Percentiles rank a stretch among this genome's conserved stretches.
Conservation (phyloP, 2,113 vertebrate genomes). For the Acanthisitta chloris region DNA sequence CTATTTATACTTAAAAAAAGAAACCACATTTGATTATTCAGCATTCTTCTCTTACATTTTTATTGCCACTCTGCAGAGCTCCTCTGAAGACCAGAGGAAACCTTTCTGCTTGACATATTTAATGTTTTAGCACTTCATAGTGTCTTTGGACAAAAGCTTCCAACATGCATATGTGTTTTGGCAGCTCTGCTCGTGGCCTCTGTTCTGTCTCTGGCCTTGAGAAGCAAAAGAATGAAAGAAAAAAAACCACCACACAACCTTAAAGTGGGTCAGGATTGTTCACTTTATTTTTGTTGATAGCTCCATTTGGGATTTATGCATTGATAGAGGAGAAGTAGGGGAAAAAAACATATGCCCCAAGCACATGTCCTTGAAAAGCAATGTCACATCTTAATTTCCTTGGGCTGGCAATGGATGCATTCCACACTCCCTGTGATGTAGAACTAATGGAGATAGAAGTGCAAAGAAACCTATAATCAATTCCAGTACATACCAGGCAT, state of each 20-base stretch:
- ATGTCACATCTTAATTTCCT: slow-evolving; percentile 50
- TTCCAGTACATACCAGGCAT: slow-evolving; percentile 13
- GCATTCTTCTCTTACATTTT: slow-evolving; percentile 51
- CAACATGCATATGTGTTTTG: slow-evolving; percentile 52
- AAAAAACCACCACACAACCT: background rate
- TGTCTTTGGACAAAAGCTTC: slow-evolving; percentile 19
- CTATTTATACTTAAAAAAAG: slow-evolving; percentile 25
- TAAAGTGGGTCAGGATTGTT: slow-evolving; percentile 42
- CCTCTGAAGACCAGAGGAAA: slow-evolving; percentile 37
- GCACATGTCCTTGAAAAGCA: slow-evolving; percentile 47
- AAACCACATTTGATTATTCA: slow-evolving; percentile 62
- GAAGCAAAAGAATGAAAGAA: background rate
- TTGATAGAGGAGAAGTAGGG: background rate
- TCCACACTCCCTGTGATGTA: slow-evolving; percentile 25
- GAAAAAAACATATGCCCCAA: background rate
- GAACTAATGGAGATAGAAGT: slow-evolving; percentile 62
- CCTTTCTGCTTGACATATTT: slow-evolving; percentile 41
- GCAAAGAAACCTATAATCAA: slow-evolving; percentile 46
- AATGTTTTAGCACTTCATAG: slow-evolving; percentile 55
- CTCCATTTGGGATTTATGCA: slow-evolving; percentile 32
- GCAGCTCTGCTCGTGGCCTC: slow-evolving; percentile 27
- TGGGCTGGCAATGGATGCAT: slow-evolving; percentile 27
- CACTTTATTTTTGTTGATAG: slow-evolving; percentile 15
- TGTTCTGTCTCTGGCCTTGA: slow-evolving; percentile 28
- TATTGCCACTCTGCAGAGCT: slow-evolving; percentile 15